A percentile compares a stretch with the other conserved stretches of the same genome.
Evolutionary conservation across 2,888 invertebrate genomes (phyloP).

Genomic region (Lasioglossum villosulum): DNA sequence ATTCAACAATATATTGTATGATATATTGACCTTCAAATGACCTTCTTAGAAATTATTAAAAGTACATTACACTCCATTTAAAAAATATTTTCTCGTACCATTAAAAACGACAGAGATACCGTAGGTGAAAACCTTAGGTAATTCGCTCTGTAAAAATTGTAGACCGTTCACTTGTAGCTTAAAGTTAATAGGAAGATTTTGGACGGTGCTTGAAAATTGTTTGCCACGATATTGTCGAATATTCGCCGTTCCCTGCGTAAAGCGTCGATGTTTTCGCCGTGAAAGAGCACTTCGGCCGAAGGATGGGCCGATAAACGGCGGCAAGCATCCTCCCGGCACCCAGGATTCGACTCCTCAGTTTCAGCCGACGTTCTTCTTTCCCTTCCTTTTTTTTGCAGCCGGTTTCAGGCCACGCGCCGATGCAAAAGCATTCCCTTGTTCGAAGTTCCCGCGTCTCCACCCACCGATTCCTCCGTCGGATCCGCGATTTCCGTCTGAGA

Average conservation of each 20-base stretch:
- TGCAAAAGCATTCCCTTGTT: conserved; percentile 84
- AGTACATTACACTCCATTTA: neutral
- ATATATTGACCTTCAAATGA: too few relatives aligned
- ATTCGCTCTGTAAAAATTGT: too few relatives aligned
- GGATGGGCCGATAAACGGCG: conserved; percentile 43
- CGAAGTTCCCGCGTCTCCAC: conserved; percentile 74
- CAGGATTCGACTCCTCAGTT: conserved; percentile 51
- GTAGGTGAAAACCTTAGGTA: too few relatives aligned
- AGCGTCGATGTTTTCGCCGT: neutral
- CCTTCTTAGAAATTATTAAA: neutral
- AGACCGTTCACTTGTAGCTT: neutral
- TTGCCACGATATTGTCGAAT: neutral
- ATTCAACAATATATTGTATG: too few relatives aligned
- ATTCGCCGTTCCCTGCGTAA: neutral
- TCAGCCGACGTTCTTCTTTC: conserved; percentile 63
- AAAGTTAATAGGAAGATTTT: neutral
- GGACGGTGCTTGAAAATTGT: neutral
- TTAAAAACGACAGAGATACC: too few relatives aligned
- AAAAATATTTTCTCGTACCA: too few relatives aligned
- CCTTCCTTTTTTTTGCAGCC: conserved; percentile 73
- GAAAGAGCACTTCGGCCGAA: conserved; percentile 21
- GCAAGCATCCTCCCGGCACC: conserved; percentile 23
- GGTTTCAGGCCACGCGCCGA: conserved; percentile 77
- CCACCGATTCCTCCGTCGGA: conserved; percentile 55
- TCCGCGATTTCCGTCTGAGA: conserved; percentile 74